Conservation (phyloP, 2,888 invertebrate genomes). For the Platerodrilus igneus region DNA sequence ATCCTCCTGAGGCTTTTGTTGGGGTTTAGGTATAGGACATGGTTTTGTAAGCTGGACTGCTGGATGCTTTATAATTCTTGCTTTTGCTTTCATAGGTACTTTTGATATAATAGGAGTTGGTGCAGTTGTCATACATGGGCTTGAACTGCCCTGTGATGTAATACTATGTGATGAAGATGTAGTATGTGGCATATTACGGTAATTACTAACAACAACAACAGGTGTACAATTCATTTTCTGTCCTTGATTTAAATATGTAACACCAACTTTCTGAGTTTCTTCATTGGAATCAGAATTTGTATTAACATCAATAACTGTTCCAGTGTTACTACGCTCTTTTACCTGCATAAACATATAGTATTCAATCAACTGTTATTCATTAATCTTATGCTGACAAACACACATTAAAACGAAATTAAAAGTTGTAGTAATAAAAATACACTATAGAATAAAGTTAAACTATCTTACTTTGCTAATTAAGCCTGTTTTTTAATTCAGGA, state of each 20-base stretch:
- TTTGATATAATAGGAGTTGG: constrained; percentile 47
- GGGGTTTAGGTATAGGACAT: constrained; percentile 61
- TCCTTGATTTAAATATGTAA: constrained; percentile 53
- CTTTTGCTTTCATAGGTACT: constrained; percentile 48
- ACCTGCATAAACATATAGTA: constrained; percentile 59
- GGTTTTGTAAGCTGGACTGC: constrained; percentile 59
- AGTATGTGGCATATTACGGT: constrained; percentile 49
- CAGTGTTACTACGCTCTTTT: constrained; percentile 66
- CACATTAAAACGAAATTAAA: no score
- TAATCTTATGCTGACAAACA: no score
- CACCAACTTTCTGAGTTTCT: constrained; percentile 48
- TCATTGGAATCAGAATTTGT: constrained; percentile 36
- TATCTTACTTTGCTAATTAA: no score
- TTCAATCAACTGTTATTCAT: no score
- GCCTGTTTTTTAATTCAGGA: no score
- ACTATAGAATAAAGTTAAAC: no score
- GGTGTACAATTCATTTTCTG: constrained; percentile 48
- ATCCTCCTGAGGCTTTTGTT: constrained; percentile 74
- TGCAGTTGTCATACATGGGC: constrained; percentile 55
- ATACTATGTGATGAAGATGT: constrained; percentile 55
- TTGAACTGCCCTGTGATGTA: constrained; percentile 55
- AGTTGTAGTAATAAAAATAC: no score
- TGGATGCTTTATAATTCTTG: constrained; percentile 56
- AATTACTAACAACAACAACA: constrained; percentile 56
- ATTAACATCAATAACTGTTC: constrained; percentile 29